Evolutionary conservation across 2,113 vertebrate species (phyloP).

Genomic region (Scatophagus argus): DNA sequence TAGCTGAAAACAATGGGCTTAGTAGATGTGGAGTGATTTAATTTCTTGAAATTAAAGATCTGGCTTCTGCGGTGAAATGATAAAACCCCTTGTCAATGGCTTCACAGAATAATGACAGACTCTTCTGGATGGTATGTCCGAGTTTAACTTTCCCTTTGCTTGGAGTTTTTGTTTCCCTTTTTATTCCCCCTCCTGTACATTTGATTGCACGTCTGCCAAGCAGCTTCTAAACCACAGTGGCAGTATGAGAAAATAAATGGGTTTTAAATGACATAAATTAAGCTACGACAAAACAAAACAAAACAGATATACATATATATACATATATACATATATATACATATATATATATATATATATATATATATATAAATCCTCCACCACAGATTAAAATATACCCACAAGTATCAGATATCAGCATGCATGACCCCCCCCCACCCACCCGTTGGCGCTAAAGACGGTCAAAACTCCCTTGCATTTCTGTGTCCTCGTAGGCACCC

Average conservation of each 20-base stretch:
- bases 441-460: not conserved
- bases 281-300: constrained; percentile 66
- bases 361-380: constrained; percentile 31
- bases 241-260: constrained; percentile 65
- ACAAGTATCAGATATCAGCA: constrained; percentile 64
- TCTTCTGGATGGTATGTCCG: constrained; percentile 64
- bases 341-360: too few relatives aligned
- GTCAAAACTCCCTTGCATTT: constrained; percentile 45
- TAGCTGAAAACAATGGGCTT: constrained; percentile 67
- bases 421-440: constrained; percentile 16
- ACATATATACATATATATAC: too few relatives aligned
- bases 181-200: constrained; percentile 32
- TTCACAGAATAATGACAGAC: constrained; percentile 75
- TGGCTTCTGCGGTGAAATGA: constrained; percentile 69
- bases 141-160: constrained; percentile 70
- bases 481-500: constrained; percentile 66
- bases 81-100: constrained; percentile 74
- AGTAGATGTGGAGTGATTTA: constrained; percentile 66
- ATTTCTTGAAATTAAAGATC: constrained; percentile 68
- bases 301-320: too few relatives aligned
- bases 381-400: constrained; percentile 68
- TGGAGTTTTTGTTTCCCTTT: constrained; percentile 5
- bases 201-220: constrained; percentile 66
- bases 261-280: constrained; percentile 66
- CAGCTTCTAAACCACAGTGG: constrained; percentile 60